Evolutionary conservation across 2,113 vertebrate species (phyloP), one percentile per base, ranked within the genome.

Genomic region (Aix galericulata): DNA sequence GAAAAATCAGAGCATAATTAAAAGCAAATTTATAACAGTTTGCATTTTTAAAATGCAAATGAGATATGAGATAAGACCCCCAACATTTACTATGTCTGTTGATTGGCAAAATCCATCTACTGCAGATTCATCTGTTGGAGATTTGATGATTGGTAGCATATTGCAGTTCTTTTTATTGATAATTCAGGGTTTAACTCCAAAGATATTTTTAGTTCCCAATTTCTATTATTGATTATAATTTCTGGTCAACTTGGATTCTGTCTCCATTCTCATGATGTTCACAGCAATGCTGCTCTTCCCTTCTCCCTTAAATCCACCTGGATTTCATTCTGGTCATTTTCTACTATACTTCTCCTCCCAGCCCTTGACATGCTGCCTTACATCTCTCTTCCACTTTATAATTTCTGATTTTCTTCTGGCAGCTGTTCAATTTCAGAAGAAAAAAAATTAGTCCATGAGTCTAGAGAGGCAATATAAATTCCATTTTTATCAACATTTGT

Each of bases 391-490:
- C 94, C 76, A 63, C 86, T 93, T 93, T 46, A 22, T 73, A 92
- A 81, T 94, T 91, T 90, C 63, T 93, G 92, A 90, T 95, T 88
- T 95, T 90, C 92, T 95, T 86, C 88, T 93, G 96, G 86, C 94
- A 75, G 66, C 68, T 71, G 44, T 81, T 90, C 68, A 88, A n/a
- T 59, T 94, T 83, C 55, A 74, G 85, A 2, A 86, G 63, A 80
- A 58, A 60, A 4, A 67, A 34, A 59, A 72, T 31, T 50, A 79
- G 32, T 31, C 71, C 21, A 0, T 79, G 46, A 86, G 17, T 78
- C 68, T 80, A 67, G 52, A 66, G 90, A 88, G 68, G 42, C 85
- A 86, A 55, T 59, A 90, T 46, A 77, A 88, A 88, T 88, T 93
- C 82, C 55, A 63, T 92, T 94, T 96, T 90, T 80, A 86, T 83